Base-by-base conservation (phyloP, 1,140 invertebrate genomes). In the Pseudomyrmex dendroicus region DNA sequence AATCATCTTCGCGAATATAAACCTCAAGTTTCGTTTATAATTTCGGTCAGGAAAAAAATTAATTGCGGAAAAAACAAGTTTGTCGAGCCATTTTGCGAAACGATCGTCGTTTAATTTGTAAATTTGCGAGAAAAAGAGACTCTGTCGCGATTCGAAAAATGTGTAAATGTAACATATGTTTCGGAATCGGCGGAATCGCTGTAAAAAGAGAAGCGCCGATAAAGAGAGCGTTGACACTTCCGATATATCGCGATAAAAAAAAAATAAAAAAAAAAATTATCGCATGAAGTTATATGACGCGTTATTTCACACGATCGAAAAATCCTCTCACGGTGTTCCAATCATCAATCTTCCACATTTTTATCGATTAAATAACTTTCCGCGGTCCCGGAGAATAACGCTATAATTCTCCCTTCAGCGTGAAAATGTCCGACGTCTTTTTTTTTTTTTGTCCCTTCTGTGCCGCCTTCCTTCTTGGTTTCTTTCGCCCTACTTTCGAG, bases 281-380 rank as follows among this genome's bases (percentile, higher is more conserved):
- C 44, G 12, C 12, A 25, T 22, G 44, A 44, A 64, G 25, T 64
- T 17, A 35, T 44, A 64, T 44, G 35, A 35, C 35, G 35, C 35
- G 35, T 35, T 35, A 64, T 64, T 46, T 20, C 44, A 20, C 22
- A 35, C 62, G 25, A 44, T 44, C 35, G 25, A 46, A 15, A 46
- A 46, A 35, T 35, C 25, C 22, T 15, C 5, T 46, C 62, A 15
- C 35, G 25, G 22, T 64, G 46, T 64, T 70, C 70, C 52, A 70
- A 70, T 78, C 15, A 2, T 70, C 54, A 8, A 46, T 57, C 35
- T 17, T 57, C 15, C 17, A 7, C 35, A 20, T 59, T 80, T 50
- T 72, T 70, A 70, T 12, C 52, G 76, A 80, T 80, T 70, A 72
- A 72, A 78, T 78, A 78, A 80, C 56, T 59, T 54, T 50, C 15